Conservation (phyloP, 2,797 vertebrate species). For the Parambassis ranga region DNA sequence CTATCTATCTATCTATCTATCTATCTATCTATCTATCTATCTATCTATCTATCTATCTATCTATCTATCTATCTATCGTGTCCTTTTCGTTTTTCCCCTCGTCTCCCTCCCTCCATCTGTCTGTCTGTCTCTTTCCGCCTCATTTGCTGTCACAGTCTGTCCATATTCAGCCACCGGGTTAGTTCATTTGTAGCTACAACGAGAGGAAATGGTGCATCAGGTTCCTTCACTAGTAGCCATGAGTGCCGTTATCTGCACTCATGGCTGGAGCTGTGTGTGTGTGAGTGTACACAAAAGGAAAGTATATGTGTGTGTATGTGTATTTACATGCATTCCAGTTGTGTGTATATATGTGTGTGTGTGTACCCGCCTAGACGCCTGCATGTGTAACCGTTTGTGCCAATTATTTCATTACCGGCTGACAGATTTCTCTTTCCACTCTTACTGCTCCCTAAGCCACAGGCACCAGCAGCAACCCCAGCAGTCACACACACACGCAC, state of each 20-base stretch:
- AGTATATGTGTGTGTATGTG: not conserved
- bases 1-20: no score
- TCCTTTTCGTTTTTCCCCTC: not conserved
- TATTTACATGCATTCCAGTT: not conserved
- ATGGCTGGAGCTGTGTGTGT: not conserved
- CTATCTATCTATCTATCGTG: not conserved
- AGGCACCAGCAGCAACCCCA: constrained; percentile 36
- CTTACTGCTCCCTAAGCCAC: constrained; percentile 54
- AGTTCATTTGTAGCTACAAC: constrained; percentile 65
- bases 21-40: no score
- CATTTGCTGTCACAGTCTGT: constrained; percentile 61
- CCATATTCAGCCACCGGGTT: constrained; percentile 47
- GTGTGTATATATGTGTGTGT: not conserved
- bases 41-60: not conserved
- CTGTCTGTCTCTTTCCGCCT: constrained; percentile 42
- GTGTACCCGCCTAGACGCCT: not conserved
- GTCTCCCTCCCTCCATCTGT: constrained; percentile 27
- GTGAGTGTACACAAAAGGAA: not conserved
- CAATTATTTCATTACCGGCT: constrained; percentile 78
- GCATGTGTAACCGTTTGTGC: constrained; percentile 56
- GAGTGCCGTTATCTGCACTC: constrained; percentile 59
- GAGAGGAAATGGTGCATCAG: constrained; percentile 56
- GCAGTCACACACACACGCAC: constrained; percentile 13
- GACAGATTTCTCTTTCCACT: constrained; percentile 67
- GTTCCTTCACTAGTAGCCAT: constrained; percentile 30